A percentile compares a stretch with the other conserved stretches of the same genome.
These are phyloP conservation scores for Nothocercus nigrocapillus DNA, from an alignment of 2,113 vertebrate species.

Conservation along the genomic window DNA sequence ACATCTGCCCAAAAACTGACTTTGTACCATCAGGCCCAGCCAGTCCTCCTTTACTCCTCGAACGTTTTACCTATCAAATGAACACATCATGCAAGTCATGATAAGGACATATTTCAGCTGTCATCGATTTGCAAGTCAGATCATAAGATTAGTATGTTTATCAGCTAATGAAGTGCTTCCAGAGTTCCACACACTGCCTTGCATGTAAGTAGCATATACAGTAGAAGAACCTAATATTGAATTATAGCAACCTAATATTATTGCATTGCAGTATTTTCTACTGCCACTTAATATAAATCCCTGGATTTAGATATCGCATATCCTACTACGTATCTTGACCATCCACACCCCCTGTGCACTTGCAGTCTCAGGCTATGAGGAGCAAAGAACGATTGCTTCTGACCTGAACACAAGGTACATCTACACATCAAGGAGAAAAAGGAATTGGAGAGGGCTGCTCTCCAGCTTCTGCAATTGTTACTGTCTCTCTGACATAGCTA, in stretches of 20 bases:
- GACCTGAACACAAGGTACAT: not conserved
- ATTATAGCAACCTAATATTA: not conserved
- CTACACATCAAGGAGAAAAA: not conserved
- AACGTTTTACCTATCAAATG: conserved; percentile 91
- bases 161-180: not conserved
- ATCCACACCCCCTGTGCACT: not conserved
- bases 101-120: not conserved
- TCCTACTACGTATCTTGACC: not conserved
- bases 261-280: not conserved
- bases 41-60: conserved; percentile 96
- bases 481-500: not conserved
- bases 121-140: not conserved
- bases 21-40: conserved; percentile 98
- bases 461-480: not conserved
- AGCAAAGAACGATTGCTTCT: not conserved
- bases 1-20: conserved; percentile 99
- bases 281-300: not conserved
- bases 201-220: not conserved
- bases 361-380: not conserved
- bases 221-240: not conserved
- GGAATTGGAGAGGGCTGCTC: not conserved
- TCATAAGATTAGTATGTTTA: not conserved
- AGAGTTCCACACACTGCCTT: not conserved
- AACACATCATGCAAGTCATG: not conserved
- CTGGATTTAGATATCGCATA: not conserved